Percentiles rank a stretch among this genome's conserved stretches.
These are phyloP conservation scores for Polylopha cassiicola DNA, from an alignment of 2,888 invertebrate species.

Conservation along the genomic window DNA sequence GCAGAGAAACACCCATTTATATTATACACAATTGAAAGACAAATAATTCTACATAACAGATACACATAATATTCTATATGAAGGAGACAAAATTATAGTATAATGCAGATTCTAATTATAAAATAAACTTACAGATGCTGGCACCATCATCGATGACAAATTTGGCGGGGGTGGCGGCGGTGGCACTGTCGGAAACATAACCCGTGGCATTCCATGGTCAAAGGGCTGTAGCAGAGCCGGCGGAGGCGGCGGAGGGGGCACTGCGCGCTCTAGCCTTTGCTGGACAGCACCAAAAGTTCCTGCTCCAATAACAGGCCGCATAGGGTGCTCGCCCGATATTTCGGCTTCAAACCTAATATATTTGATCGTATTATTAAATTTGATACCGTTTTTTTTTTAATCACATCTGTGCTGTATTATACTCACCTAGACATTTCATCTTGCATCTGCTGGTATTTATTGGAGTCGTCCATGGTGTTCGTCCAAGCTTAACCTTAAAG, in stretches of 20 bases:
- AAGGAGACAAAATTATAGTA: not conserved
- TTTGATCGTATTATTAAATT: not conserved
- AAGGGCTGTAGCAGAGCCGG: constrained; percentile 47
- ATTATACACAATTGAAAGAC: too few species aligned
- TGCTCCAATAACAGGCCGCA: constrained; percentile 82
- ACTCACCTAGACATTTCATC: constrained; percentile 92
- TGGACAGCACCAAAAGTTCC: constrained; percentile 84
- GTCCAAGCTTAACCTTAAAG: constrained; percentile 62
- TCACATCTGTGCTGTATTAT: not conserved
- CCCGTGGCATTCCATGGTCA: constrained; percentile 43
- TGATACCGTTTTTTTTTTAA: not conserved
- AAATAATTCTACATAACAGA: too few species aligned
- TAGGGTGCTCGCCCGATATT: constrained; percentile 78
- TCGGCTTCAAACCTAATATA: constrained; percentile 90
- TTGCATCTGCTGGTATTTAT: constrained; percentile 88
- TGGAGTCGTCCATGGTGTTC: constrained; percentile 63
- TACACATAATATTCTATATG: too few species aligned
- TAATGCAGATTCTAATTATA: not conserved
- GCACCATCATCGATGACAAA: constrained; percentile 81
- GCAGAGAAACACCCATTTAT: too few species aligned
- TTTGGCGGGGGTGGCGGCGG: constrained; percentile 81
- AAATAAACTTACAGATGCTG: constrained; percentile 77
- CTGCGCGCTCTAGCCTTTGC: constrained; percentile 79
- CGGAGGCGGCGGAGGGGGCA: constrained; percentile 56
- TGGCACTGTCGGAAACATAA: constrained; percentile 79